Conservation (phyloP, 1,140 invertebrate genomes). For the Hycleus phaleratus region DNA sequence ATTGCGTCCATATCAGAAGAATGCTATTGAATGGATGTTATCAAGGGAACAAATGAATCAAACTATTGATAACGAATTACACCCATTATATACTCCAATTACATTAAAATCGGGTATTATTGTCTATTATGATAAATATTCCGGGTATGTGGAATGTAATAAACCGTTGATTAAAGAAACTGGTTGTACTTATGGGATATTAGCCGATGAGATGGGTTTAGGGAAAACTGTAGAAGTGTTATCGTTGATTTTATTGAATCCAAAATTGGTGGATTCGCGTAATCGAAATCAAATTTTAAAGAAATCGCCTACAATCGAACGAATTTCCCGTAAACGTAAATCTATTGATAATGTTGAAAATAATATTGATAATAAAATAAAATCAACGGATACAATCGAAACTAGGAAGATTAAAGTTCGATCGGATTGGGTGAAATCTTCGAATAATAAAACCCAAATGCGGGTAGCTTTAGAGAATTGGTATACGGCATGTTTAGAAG, state of each 20-base stretch:
- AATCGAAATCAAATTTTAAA: too few species aligned
- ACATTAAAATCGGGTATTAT: conserved; percentile 35
- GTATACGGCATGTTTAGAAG: conserved; percentile 26
- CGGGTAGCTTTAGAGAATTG: conserved; percentile 26
- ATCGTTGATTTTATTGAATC: conserved; percentile 68
- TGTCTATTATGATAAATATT: conserved; percentile 49
- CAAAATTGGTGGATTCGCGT: conserved; percentile 16
- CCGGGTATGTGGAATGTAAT: conserved; percentile 39
- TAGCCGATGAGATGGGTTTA: conserved; percentile 80
- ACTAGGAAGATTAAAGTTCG: conserved; percentile 21
- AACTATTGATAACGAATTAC: conserved; percentile 22
- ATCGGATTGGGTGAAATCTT: conserved; percentile 16
- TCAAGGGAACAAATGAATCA: conserved; percentile 40
- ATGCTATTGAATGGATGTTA: conserved; percentile 66
- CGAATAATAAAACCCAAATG: conserved; percentile 19
- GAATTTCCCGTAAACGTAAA: too few species aligned
- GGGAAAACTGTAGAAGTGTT: conserved; percentile 43
- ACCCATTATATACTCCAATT: conserved; percentile 39
- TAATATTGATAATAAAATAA: too few species aligned
- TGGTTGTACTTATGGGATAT: conserved; percentile 58
- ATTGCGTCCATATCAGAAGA: conserved; percentile 58
- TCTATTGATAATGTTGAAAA: too few species aligned
- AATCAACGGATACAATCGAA: background rate
- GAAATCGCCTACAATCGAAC: too few species aligned
- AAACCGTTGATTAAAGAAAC: conserved; percentile 34